These are phyloP conservation scores for Moxostoma hubbsi DNA, from an alignment of 2,797 vertebrate genomes.

Conservation along the genomic window DNA sequence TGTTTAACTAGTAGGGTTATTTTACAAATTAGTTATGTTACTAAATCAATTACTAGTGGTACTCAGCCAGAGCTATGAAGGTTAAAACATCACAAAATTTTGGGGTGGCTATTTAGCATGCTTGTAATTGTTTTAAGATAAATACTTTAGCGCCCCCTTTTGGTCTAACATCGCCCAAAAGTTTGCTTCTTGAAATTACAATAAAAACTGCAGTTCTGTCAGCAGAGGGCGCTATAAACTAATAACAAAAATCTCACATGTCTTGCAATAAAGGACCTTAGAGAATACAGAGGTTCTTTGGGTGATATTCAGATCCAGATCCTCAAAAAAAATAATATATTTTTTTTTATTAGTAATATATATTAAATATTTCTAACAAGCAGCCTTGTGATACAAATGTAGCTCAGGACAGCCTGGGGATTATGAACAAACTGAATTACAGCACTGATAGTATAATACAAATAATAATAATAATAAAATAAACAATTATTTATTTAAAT, in stretches of 20 bases:
- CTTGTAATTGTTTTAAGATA: background rate
- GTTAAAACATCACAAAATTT: background rate
- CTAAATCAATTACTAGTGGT: background rate
- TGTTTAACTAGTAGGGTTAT: background rate
- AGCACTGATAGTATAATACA: too few species aligned
- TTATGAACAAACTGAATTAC: too few species aligned
- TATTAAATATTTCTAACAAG: too few species aligned
- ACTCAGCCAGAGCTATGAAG: constrained; percentile 12
- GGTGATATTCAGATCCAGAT: too few species aligned
- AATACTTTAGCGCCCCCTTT: constrained; percentile 36
- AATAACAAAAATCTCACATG: background rate
- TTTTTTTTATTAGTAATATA: too few species aligned
- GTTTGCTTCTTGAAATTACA: background rate
- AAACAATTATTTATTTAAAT: too few species aligned
- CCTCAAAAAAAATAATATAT: too few species aligned
- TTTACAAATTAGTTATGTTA: too few species aligned
- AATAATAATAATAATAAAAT: background rate
- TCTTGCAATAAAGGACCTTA: background rate
- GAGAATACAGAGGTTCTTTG: background rate
- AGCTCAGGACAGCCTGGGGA: too few species aligned
- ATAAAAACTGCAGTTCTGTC: background rate
- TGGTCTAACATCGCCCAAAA: background rate
- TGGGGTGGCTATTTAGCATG: background rate
- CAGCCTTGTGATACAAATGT: too few species aligned
- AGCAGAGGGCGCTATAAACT: constrained; percentile 23